Evolutionary conservation across 2,888 invertebrate genomes (phyloP), one percentile per base, ranked within the genome.

Genomic region (Noctuana brunneofusca): DNA sequence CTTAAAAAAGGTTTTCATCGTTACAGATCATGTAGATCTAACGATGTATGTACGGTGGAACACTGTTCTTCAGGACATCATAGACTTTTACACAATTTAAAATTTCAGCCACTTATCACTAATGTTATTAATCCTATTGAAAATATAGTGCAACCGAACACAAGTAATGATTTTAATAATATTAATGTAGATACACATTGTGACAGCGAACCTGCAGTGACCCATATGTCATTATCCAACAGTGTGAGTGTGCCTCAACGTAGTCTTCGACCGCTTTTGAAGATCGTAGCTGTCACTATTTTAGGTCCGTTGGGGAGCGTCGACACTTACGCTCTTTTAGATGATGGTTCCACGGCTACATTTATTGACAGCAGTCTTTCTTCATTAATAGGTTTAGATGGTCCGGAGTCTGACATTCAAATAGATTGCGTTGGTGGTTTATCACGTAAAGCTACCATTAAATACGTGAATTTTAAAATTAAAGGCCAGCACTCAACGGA

Each of bases 371-470:
- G 16, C 16, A 41, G 2, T 41, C 6, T 41, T 41, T 41, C 41
- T 41, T 41, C 41, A 16, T 41, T 16, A 9, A 41, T 41, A 41
- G 38, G 38, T 41, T 41, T 41, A 41, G 38, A 41, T 16, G 38
- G 38, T n/a, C 38, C 38, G 38, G 38, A 41, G 38, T 41, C 38
- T 16, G 38, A 41, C n/a, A 41, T 41, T 16, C 38, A 41, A 16
- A 16, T 41, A 14, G 38, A 41, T 41, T 41, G 38, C 16, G 38
- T 41, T 14, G 38, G 38, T 41, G 38, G 38, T 16, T 16, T 41
- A n/a, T 41, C 38, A 41, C 38, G 38, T 16, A 41, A 41, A 41
- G 38, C 38, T 41, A 41, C 38, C 14, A 16, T 41, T 41, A 41
- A 41, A 41, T 41, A 41, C 16, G 38, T 41, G 38, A 41, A 41